phyloP scores from a whole-genome alignment of 2,113 vertebrate species.

The Petromus typicus region DNA sequence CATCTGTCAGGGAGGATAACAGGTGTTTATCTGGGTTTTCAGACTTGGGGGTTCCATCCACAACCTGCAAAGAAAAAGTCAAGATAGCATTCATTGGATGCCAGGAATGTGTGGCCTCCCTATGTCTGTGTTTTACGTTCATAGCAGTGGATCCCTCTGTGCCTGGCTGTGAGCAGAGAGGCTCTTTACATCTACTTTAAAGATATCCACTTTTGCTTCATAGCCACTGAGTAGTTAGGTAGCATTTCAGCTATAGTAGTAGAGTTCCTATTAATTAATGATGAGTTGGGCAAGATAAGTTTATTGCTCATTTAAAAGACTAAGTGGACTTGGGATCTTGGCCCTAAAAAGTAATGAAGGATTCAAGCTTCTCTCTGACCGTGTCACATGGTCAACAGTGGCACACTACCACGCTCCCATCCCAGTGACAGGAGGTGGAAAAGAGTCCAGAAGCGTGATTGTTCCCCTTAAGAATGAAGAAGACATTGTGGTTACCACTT shows the following conservation, averaged over 20 bases:
- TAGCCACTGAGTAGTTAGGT: neutral
- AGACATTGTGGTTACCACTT: neutral
- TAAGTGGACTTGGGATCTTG: neutral
- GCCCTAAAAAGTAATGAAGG: neutral
- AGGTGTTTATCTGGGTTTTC: neutral
- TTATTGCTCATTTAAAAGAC: neutral
- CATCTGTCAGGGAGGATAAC: neutral
- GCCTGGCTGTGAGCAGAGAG: neutral
- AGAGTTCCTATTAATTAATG: neutral
- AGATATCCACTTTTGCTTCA: neutral
- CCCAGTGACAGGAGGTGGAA: neutral
- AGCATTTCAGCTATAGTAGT: neutral
- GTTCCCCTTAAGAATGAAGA: neutral
- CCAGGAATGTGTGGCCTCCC: neutral
- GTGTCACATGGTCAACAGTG: neutral
- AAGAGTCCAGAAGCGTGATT: neutral
- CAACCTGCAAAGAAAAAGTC: slow-evolving; percentile 5
- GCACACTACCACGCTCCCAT: too few relatives aligned
- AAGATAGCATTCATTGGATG: neutral
- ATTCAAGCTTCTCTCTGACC: neutral
- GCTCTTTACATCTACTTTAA: neutral
- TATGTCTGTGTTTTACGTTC: neutral
- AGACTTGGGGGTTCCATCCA: neutral
- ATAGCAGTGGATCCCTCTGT: neutral
- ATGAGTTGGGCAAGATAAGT: neutral